These are phyloP conservation scores for Globicephala melas DNA, from an alignment of 2,113 vertebrate genomes.

Conservation along the genomic window DNA sequence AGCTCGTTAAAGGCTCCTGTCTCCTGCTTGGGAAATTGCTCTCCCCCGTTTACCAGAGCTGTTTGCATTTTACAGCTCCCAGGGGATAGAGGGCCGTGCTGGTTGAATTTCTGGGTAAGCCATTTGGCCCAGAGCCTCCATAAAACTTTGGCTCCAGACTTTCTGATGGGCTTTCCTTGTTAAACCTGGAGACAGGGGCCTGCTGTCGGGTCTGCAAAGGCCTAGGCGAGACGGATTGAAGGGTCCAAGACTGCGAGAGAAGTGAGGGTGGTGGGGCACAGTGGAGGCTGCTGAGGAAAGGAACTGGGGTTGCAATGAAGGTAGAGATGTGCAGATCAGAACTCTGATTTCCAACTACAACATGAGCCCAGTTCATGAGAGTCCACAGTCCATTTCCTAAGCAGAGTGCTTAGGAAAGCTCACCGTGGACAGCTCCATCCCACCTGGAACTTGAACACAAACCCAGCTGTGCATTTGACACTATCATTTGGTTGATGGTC, in stretches of 20 bases:
- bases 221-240: not conserved
- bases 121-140: slow-evolving; percentile 60
- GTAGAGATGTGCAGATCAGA: not conserved
- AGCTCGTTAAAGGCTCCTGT: slow-evolving; percentile 56
- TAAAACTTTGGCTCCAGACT: slow-evolving; percentile 65
- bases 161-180: slow-evolving; percentile 57
- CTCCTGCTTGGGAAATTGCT: slow-evolving; percentile 71
- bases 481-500: not conserved
- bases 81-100: slow-evolving; percentile 1
- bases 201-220: slow-evolving; percentile 29
- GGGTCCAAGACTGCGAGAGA: not conserved
- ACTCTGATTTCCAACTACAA: not conserved
- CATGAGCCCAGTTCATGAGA: not conserved
- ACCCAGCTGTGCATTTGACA: not conserved
- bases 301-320: not conserved
- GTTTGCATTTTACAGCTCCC: slow-evolving; percentile 60
- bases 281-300: not conserved
- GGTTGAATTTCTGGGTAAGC: slow-evolving; percentile 61
- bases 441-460: not conserved
- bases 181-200: slow-evolving; percentile 66
- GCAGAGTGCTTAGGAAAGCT: not conserved
- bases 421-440: fast-evolving
- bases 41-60: slow-evolving; percentile 38
- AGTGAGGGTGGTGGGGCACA: not conserved
- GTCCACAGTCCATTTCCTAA: not conserved